These are phyloP conservation scores for Argyra leucocephala DNA, from an alignment of 2,888 invertebrate genomes.

Conservation along the genomic window DNA sequence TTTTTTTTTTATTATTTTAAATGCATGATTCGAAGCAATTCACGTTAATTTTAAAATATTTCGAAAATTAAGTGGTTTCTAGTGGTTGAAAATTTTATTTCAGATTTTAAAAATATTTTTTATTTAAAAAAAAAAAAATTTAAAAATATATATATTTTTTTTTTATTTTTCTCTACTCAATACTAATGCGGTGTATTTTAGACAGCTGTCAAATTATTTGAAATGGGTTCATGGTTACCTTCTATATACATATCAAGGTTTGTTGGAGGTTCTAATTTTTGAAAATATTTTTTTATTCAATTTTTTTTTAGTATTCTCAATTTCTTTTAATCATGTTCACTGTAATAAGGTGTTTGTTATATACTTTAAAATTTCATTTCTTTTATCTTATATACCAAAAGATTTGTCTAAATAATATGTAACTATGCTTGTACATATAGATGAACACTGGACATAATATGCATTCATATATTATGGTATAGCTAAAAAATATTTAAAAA, in stretches of 20 bases:
- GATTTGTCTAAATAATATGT: too few species aligned
- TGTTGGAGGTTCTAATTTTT: not conserved
- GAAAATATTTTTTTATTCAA: not conserved
- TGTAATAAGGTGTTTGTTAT: not conserved
- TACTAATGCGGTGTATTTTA: constrained; percentile 36
- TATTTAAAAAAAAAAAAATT: too few species aligned
- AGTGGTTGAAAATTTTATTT: not conserved
- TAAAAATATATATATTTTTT: too few species aligned
- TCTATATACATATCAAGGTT: not conserved
- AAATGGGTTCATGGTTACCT: constrained; percentile 38
- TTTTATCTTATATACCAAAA: too few species aligned
- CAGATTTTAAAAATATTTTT: not conserved
- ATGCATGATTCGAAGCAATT: too few species aligned
- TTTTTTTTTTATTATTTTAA: too few species aligned
- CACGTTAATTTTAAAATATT: too few species aligned
- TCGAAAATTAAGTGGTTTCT: not conserved
- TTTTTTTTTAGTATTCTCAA: not conserved
- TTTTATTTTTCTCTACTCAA: not conserved
- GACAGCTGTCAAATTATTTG: constrained; percentile 46
- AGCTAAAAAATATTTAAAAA: too few species aligned
- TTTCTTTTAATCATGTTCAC: not conserved
- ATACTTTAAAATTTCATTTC: not conserved
- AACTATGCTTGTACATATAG: too few species aligned
- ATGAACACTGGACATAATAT: too few species aligned
- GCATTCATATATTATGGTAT: too few species aligned